Conservation (phyloP, 2,888 invertebrate species). For the Himalopsyche anomala region DNA sequence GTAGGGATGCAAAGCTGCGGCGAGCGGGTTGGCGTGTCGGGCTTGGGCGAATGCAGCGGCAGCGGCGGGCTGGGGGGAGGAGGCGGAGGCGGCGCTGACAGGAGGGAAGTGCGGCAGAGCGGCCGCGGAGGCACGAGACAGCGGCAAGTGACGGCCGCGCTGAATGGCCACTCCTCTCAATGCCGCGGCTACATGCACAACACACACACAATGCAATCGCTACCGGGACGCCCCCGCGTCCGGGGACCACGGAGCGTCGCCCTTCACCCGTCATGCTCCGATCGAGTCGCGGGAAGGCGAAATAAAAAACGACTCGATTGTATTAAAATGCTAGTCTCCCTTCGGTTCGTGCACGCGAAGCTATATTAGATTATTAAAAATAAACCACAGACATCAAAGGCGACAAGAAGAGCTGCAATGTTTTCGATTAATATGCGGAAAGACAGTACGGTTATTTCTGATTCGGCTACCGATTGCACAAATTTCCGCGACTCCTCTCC, state of each 20-base stretch:
- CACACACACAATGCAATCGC: slow-evolving; percentile 67
- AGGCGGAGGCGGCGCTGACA: slow-evolving; percentile 84
- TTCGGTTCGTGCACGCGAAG: slow-evolving; percentile 66
- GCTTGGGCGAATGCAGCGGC: slow-evolving; percentile 86
- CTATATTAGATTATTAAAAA: slow-evolving; percentile 65
- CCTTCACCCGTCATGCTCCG: slow-evolving; percentile 65
- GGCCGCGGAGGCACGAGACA: slow-evolving; percentile 79
- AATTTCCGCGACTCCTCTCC: slow-evolving; percentile 7
- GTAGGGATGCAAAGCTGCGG: slow-evolving; percentile 54
- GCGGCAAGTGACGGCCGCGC: slow-evolving; percentile 81
- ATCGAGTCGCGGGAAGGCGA: slow-evolving; percentile 52
- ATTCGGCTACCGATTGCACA: slow-evolving; percentile 8
- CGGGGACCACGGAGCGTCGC: slow-evolving; percentile 55
- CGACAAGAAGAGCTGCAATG: slow-evolving; percentile 51
- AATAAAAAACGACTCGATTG: slow-evolving; percentile 59
- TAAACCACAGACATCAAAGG: slow-evolving; percentile 64
- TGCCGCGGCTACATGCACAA: slow-evolving; percentile 83
- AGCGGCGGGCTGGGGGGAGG: slow-evolving; percentile 80
- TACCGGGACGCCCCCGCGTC: slow-evolving; percentile 52
- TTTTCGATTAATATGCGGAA: slow-evolving; percentile 39
- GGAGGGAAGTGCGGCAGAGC: slow-evolving; percentile 69
- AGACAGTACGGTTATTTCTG: slow-evolving; percentile 12
- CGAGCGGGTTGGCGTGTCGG: slow-evolving; percentile 50
- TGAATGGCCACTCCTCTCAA: slow-evolving; percentile 91
- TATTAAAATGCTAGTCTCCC: slow-evolving; percentile 65